A percentile compares a stretch with the other conserved stretches of the same genome.
phyloP scores from a whole-genome alignment of 37 sponge, comb jelly and placozoan species.

The Theonella swinhoei region DNA sequence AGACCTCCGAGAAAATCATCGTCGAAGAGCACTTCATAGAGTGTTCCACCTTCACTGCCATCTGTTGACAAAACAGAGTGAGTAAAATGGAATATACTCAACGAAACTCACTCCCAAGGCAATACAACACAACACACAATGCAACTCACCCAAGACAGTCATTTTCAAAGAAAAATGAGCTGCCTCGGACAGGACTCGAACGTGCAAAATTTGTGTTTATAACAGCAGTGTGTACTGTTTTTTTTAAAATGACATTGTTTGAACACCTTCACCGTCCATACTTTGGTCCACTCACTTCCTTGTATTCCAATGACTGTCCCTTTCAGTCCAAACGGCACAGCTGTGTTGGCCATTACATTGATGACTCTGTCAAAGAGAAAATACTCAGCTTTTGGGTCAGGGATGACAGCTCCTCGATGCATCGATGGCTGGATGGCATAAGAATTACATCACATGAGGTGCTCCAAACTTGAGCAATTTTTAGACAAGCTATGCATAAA shows the following conservation, averaged over 20 bases:
- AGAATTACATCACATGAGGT: neutral
- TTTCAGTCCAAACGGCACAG: slow-evolving; percentile 86
- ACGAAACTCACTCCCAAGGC: too few species aligned
- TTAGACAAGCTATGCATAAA: too few species aligned
- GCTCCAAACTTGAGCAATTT: too few species aligned
- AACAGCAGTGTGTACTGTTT: too few species aligned
- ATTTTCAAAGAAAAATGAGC: too few species aligned
- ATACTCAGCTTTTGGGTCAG: slow-evolving; percentile 77
- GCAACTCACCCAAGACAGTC: too few species aligned
- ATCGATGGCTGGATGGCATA: slow-evolving; percentile 43
- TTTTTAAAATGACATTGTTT: too few species aligned
- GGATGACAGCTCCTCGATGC: slow-evolving; percentile 62
- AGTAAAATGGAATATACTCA: too few species aligned
- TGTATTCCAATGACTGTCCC: slow-evolving; percentile 89
- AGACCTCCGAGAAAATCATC: slow-evolving; percentile 90
- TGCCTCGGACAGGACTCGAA: too few species aligned
- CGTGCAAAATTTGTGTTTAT: neutral
- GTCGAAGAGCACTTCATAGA: slow-evolving; percentile 91
- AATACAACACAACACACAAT: too few species aligned
- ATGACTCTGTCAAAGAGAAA: slow-evolving; percentile 91
- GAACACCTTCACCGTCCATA: too few species aligned
- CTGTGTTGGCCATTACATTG: slow-evolving; percentile 67
- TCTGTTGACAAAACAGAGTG: too few species aligned
- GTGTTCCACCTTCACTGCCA: neutral
- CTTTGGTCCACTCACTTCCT: slow-evolving; percentile 56